Base-by-base conservation (phyloP, 2,113 vertebrate species). In the Eulemur macaco region DNA sequence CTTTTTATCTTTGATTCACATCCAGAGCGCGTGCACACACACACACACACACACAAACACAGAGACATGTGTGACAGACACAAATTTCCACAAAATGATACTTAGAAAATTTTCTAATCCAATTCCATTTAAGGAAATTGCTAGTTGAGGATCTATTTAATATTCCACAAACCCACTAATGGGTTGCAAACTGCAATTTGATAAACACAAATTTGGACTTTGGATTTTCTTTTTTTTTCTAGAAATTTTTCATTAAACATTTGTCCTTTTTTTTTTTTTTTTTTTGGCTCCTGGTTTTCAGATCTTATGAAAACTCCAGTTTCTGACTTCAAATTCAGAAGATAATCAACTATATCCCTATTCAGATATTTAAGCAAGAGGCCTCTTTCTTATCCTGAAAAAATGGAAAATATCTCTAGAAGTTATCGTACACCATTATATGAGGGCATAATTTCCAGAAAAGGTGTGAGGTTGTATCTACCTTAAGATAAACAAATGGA, bases 311-410 rank as follows among this genome's bases (percentile, higher is more conserved):
- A 94, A 95, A 90, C 56, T 88, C 50, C 15, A 50, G 27, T 90
- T 96, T 95, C 68, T 73, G 29, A 58, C 60, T 87, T 89, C 37
- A 34, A 94, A 81, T 86, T 86, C 17, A 86, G 78, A 94, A 94
- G 85, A 93, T 27, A 81, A 81, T 14, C 45, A 56, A 34, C 37
- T 83, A 66, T 15, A 97, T 69, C 39, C 18, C 47, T 64, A 50
- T 63, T 89, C 54, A 86, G 29, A 63, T 85, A 82, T 56, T 91
- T 95, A 94, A 77, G 63, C 50, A n/a, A 93, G 54, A 91, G 17
- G 21, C 78, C 2, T 85, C 52, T 92, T 96, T 81, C 20, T 81
- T 86, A 69, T 17, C 6, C 73, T 77, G 66, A 77, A 71, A 60
- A 95, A 90, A 8, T 37, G 56, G 21, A 66, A 76, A 73, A 10